These are phyloP conservation scores for Erpetoichthys calabaricus DNA, from an alignment of 2,797 vertebrate genomes.

Conservation along the genomic window DNA sequence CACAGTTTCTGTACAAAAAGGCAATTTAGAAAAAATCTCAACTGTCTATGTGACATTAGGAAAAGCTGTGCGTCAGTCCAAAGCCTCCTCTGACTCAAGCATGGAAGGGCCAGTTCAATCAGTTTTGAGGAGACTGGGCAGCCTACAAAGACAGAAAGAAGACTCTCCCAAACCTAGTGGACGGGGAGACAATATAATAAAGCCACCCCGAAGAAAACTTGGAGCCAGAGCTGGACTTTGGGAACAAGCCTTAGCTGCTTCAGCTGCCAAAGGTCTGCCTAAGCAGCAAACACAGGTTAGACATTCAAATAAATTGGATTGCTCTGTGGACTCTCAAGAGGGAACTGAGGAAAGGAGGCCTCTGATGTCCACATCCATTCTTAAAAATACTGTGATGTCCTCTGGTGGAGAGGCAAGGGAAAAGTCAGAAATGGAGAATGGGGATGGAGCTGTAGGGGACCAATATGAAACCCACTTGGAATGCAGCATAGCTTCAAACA, in stretches of 20 bases:
- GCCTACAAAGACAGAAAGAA: constrained; percentile 61
- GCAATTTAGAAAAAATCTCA: constrained; percentile 39
- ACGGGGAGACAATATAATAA: constrained; percentile 49
- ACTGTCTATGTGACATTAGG: constrained; percentile 81
- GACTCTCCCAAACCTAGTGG: constrained; percentile 32
- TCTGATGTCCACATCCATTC: constrained; percentile 34
- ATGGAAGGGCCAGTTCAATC: constrained; percentile 62
- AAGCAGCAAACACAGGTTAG: constrained; percentile 42
- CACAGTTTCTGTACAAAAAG: constrained; percentile 26
- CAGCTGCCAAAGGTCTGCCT: constrained; percentile 23
- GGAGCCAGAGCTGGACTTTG: constrained; percentile 40
- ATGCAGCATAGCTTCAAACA: too few relatives aligned
- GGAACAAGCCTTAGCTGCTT: constrained; percentile 32
- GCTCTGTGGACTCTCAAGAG: constrained; percentile 25
- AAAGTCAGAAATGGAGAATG: constrained; percentile 32
- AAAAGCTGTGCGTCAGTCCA: constrained; percentile 37
- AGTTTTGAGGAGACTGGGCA: constrained; percentile 66
- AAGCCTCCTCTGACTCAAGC: constrained; percentile 26
- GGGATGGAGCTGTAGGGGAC: constrained; percentile 8
- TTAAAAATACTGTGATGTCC: constrained; percentile 34
- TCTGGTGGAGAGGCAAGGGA: constrained; percentile 16
- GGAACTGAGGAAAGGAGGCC: constrained; percentile 34
- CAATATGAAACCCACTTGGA: too few relatives aligned
- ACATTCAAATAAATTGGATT: constrained; percentile 20
- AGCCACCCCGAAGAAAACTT: constrained; percentile 65